Conservation (phyloP, 2,113 vertebrate genomes). For the Heterocephalus glaber region DNA sequence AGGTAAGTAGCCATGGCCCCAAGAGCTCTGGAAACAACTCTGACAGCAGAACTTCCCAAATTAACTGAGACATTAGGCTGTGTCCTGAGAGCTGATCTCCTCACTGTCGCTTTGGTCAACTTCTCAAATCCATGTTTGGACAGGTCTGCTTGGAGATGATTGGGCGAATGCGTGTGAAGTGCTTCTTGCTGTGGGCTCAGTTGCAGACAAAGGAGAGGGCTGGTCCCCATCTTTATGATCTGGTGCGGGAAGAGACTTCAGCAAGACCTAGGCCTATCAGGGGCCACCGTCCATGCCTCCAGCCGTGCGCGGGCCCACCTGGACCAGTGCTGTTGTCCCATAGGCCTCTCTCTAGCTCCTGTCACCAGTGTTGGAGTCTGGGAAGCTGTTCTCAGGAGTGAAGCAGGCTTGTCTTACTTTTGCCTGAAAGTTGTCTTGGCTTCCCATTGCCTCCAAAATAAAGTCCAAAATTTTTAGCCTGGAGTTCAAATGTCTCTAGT, state of each 20-base stretch:
- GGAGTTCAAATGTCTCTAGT: neutral
- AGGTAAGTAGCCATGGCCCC: neutral
- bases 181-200: neutral
- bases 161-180: rapidly evolving
- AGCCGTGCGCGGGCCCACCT: too few relatives aligned
- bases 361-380: rapidly evolving
- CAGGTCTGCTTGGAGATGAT: neutral
- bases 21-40: neutral
- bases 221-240: neutral
- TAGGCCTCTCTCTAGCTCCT: neutral
- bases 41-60: neutral
- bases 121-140: neutral
- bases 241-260: neutral
- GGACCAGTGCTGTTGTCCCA: too few relatives aligned
- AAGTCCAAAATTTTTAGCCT: neutral
- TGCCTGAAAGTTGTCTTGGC: neutral
- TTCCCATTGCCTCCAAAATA: neutral
- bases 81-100: neutral
- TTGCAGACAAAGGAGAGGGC: neutral
- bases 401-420: neutral
- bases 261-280: neutral
- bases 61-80: rapidly evolving
- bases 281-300: neutral
- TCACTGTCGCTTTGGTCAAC: rapidly evolving
- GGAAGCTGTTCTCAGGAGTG: too few relatives aligned